Evolutionary conservation across 2,888 invertebrate species (phyloP).

Genomic region (Azorinus chamasolen): DNA sequence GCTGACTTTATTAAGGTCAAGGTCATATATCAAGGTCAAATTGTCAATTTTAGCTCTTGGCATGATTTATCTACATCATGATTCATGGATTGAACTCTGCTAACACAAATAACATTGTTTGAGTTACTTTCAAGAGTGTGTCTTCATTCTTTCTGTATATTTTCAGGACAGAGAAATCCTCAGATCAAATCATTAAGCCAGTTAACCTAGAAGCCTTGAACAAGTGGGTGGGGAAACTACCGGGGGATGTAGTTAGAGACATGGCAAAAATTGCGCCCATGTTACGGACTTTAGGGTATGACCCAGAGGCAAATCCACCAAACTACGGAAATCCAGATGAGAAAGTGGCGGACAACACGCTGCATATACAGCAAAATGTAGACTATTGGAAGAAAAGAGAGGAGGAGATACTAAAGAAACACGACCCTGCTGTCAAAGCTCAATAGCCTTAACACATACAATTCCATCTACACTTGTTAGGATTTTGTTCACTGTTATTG

Average conservation of each 20-base stretch:
- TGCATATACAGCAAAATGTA: slow-evolving; percentile 85
- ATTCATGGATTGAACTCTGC: too few species aligned
- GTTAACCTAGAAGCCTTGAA: slow-evolving; percentile 97
- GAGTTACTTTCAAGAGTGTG: too few species aligned
- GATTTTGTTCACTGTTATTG: too few species aligned
- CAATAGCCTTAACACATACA: too few species aligned
- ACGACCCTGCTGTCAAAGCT: slow-evolving; percentile 1
- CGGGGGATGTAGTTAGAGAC: slow-evolving; percentile 95
- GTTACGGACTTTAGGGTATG: slow-evolving; percentile 95
- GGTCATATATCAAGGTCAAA: too few species aligned
- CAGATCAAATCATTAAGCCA: slow-evolving; percentile 99
- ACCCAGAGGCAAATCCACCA: slow-evolving; percentile 98
- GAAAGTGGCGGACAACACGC: slow-evolving; percentile 87
- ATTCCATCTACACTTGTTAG: too few species aligned
- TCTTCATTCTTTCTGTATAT: slow-evolving; percentile 9
- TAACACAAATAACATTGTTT: too few species aligned
- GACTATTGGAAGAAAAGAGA: slow-evolving; percentile 83
- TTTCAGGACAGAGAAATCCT: slow-evolving; percentile 97
- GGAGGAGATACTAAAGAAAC: slow-evolving; percentile 67
- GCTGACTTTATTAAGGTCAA: too few species aligned
- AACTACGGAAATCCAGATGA: slow-evolving; percentile 94
- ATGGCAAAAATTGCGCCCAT: slow-evolving; percentile 98
- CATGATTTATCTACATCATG: too few species aligned
- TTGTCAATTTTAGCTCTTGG: too few species aligned
- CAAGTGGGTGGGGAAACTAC: slow-evolving; percentile 88